phyloP scores from a whole-genome alignment of 2,113 vertebrate genomes.

The Mixornis gularis region DNA sequence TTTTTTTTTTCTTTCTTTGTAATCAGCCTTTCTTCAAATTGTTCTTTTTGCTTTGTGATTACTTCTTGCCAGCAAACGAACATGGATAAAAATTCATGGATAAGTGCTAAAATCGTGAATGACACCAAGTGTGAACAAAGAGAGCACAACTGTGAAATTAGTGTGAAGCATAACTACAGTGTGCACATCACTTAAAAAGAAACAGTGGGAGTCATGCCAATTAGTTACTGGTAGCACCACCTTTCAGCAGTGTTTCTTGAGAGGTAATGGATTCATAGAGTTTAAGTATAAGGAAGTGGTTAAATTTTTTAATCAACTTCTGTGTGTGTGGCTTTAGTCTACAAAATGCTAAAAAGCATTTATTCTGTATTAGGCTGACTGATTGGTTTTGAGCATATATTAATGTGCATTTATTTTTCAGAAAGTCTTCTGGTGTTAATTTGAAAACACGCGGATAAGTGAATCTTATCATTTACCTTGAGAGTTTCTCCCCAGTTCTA shows the following conservation, averaged over 20 bases:
- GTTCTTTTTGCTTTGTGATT: not conserved
- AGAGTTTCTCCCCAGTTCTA: constrained; percentile 5
- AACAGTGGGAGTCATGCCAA: not conserved
- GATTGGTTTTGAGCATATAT: not conserved
- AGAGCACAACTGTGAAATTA: not conserved
- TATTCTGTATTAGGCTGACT: not conserved
- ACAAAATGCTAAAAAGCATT: not conserved
- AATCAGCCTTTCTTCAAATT: not conserved
- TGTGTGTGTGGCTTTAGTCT: not conserved
- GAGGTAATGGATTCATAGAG: not conserved
- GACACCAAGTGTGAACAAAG: not conserved
- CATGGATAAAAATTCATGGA: not conserved
- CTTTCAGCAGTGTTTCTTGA: not conserved
- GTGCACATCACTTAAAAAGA: not conserved
- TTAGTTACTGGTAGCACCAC: not conserved
- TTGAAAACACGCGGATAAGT: not conserved
- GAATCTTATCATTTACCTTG: constrained; percentile 4
- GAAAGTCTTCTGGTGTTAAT: constrained; percentile 4
- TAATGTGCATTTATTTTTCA: constrained; percentile 3
- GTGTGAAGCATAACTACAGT: not conserved
- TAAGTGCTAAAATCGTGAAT: not conserved
- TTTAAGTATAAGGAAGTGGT: not conserved
- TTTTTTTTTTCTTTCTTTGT: not conserved
- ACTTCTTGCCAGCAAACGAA: not conserved
- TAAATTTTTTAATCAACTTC: not conserved